Evolutionary conservation across 2,888 invertebrate species (phyloP).

Genomic region (Anthophora plumipes): DNA sequence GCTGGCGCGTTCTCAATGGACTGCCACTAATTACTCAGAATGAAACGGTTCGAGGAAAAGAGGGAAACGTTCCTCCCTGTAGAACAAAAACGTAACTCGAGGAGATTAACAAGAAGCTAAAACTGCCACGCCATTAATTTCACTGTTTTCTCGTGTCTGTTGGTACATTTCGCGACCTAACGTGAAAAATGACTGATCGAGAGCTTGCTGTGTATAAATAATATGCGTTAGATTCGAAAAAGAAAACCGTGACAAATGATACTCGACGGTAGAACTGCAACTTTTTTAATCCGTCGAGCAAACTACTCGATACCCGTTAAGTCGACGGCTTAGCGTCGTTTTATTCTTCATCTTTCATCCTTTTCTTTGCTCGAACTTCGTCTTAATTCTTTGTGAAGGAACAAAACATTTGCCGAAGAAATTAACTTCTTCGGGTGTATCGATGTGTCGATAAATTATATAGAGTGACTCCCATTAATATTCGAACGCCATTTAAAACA

Average conservation of each 20-base stretch:
- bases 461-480: too few species aligned
- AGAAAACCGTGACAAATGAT: constrained; percentile 1
- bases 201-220: not conserved
- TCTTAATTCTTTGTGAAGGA: not conserved
- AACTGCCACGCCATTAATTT: not conserved
- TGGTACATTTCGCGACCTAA: not conserved
- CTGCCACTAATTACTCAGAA: not conserved
- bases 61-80: not conserved
- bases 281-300: constrained; percentile 15
- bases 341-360: not conserved
- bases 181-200: not conserved
- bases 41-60: not conserved
- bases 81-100: not conserved
- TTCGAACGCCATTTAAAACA: too few species aligned
- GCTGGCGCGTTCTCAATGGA: too few species aligned
- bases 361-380: not conserved
- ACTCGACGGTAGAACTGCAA: not conserved
- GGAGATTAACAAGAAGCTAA: not conserved
- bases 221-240: not conserved
- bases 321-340: not conserved
- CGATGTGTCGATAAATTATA: too few species aligned
- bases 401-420: too few species aligned
- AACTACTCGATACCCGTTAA: constrained; percentile 14
- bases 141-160: not conserved
- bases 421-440: too few species aligned